Base-by-base conservation (phyloP, 2,113 vertebrate species). In the Gobio gobio region DNA sequence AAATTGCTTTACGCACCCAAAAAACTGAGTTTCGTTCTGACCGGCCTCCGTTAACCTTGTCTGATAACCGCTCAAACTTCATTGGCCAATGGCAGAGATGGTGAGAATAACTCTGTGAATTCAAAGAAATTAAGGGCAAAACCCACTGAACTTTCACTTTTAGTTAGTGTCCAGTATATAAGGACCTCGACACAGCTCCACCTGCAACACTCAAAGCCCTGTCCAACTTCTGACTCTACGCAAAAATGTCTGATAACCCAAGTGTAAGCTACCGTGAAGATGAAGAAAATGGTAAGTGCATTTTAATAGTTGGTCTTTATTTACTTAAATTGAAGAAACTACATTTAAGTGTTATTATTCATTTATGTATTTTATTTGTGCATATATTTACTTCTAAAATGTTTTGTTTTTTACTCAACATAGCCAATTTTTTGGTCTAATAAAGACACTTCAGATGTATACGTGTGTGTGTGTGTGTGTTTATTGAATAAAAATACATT, bases 181-280 rank as follows among this genome's bases (percentile, higher is more conserved):
- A 66, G 29, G 29, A 36, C 2, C 36, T 8, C 3, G 16, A 66
- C 64, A 36, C 63, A 16, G 26, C 26, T 66, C 63, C 26, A 66
- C 14, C 63, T 0, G 33, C 4, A 1, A 5, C 9, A 1, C 14
- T 70, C 66, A 36, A 40, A 40, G 0, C 10, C 7, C 29, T 22
- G 1, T 3, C 20, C n/a, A 70, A 22, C 66, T 5, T 1, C 66
- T 22, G 36, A 70, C 9, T 10, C 33, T 20, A 0, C 5, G 36
- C 9, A 40, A 0, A 22, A 33, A 10, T 70, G 66, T 10, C 66
- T 33, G 66, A 3, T 10, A 70, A 70, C 36, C 36, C 1, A 43
- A 0, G 0, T 1, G 10, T 43, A 70, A 22, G 5, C 3, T 0
- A 22, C 3, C 8, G 0, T 43, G 66, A 9, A 43, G 8, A 70